Conservation (phyloP, 2,888 invertebrate species). For the Leptinotarsa tumamoca region DNA sequence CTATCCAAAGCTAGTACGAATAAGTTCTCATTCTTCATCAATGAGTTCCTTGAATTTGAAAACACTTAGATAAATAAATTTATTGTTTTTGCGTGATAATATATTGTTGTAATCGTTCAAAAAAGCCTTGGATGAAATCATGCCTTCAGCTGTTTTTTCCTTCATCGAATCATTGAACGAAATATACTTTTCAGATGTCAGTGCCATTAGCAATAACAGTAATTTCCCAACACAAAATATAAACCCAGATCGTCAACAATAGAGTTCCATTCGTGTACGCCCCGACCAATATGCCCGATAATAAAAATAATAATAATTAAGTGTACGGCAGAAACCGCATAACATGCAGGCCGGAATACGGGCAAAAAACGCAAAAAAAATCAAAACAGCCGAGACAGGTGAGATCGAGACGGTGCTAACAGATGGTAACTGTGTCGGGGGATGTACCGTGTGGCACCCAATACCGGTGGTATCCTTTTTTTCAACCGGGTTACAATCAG, state of each 20-base stretch:
- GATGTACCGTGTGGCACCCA: constrained; percentile 29
- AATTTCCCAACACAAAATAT: neutral
- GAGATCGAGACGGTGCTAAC: constrained; percentile 47
- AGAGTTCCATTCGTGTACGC: constrained; percentile 1
- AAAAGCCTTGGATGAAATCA: no score
- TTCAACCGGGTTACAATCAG: constrained; percentile 14
- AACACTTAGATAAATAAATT: no score
- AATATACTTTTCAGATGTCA: neutral
- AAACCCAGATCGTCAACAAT: neutral
- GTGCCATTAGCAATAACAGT: neutral
- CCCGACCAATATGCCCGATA: neutral
- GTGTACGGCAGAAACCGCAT: constrained; percentile 7
- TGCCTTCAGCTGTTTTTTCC: no score
- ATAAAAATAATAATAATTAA: constrained; percentile 16
- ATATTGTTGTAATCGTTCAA: neutral
- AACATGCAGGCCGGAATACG: constrained; percentile 10
- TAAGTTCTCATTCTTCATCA: no score
- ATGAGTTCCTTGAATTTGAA: no score
- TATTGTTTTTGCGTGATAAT: no score
- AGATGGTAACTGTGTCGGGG: constrained; percentile 46
- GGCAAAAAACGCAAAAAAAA: constrained; percentile 12
- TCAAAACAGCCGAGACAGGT: constrained; percentile 30
- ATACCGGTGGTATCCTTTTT: constrained; percentile 6
- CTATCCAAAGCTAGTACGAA: no score
- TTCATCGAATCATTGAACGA: no score